Conservation (phyloP, 2,888 invertebrate species). For the Sphaerophoria rueppellii region DNA sequence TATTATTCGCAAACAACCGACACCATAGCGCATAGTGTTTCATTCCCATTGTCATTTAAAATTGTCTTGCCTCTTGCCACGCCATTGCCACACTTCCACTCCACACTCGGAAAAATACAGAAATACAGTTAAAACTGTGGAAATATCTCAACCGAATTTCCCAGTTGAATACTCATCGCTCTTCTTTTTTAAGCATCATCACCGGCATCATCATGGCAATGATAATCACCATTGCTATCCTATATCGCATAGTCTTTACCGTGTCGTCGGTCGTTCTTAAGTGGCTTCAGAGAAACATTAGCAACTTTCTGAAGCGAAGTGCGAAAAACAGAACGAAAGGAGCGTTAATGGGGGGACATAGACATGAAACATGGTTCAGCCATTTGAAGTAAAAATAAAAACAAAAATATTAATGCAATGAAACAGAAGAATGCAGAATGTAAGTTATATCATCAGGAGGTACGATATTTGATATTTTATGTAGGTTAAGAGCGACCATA, state of each 20-base stretch:
- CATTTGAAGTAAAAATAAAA: constrained; percentile 14
- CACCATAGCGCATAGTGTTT: constrained; percentile 36
- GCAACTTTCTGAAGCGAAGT: constrained; percentile 61
- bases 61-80: constrained; percentile 8
- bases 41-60: constrained; percentile 35
- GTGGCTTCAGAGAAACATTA: constrained; percentile 46
- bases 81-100: constrained; percentile 5
- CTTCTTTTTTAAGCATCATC: constrained; percentile 40
- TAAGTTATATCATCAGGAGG: constrained; percentile 12
- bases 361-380: constrained; percentile 43
- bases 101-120: background rate
- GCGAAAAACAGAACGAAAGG: constrained; percentile 58
- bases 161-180: constrained; percentile 76
- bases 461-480: constrained; percentile 19
- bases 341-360: constrained; percentile 51
- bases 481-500: constrained; percentile 2
- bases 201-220: constrained; percentile 19
- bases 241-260: constrained; percentile 2
- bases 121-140: constrained; percentile 1
- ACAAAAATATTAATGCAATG: constrained; percentile 16
- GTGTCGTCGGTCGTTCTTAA: constrained; percentile 23
- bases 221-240: constrained; percentile 29
- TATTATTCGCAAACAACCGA: constrained; percentile 1
- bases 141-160: constrained; percentile 79
- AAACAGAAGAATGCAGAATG: constrained; percentile 24